Conservation (phyloP, 1,140 invertebrate genomes). For the Dinoponera quadriceps region DNA sequence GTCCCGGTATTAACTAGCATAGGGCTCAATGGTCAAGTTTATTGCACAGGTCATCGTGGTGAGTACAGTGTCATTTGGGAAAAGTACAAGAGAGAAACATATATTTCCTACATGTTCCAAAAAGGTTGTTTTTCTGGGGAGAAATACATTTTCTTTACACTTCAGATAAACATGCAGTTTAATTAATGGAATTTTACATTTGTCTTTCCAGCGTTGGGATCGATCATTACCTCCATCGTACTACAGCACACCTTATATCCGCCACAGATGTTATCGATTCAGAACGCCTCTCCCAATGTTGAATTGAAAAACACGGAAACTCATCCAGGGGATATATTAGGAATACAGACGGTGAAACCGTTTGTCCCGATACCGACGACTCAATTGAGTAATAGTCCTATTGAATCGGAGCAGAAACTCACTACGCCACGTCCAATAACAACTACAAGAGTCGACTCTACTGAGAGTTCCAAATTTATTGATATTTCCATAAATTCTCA, state of each 20-base stretch:
- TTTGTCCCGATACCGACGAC: background rate
- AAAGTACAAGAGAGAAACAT: too few species aligned
- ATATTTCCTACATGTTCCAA: background rate
- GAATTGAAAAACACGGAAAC: too few species aligned
- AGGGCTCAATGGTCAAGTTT: slow-evolving; percentile 73
- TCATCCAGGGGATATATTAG: background rate
- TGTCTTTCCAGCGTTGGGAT: slow-evolving; percentile 70
- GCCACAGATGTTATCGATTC: slow-evolving; percentile 45
- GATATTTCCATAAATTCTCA: background rate
- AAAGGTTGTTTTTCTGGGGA: background rate
- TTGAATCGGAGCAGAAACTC: background rate
- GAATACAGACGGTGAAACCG: background rate
- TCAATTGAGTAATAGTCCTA: background rate
- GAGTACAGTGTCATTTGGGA: slow-evolving; percentile 12
- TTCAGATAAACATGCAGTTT: background rate
- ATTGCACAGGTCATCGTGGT: slow-evolving; percentile 77
- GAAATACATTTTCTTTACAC: background rate
- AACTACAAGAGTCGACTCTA: background rate
- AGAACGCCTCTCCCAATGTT: background rate
- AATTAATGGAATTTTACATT: background rate
- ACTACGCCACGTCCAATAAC: background rate
- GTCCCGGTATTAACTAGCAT: slow-evolving; percentile 78
- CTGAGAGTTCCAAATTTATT: background rate
- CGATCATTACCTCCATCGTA: slow-evolving; percentile 77
- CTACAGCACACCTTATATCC: slow-evolving; percentile 80